Base-by-base conservation (phyloP, 2,113 vertebrate genomes). In the Neopipo cinnamomea region DNA sequence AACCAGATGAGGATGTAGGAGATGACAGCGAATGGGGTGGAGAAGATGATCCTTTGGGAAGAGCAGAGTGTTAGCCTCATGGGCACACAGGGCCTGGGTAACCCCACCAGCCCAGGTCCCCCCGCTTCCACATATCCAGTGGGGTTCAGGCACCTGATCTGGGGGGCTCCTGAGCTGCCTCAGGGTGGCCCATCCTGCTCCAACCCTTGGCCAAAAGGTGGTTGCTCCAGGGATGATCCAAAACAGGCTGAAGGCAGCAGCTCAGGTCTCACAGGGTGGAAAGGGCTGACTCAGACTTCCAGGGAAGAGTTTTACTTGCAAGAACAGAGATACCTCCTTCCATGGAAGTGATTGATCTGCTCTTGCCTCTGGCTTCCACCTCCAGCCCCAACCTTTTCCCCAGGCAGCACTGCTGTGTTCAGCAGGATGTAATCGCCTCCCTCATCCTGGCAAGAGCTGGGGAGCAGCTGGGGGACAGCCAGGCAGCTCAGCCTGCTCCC, bases 1-100 rank as follows among this genome's bases (percentile, higher is more conserved):
- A 98, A 99, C 99, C 99, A 99, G 93, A 99, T 98, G 81, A 99
- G 97, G 93, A 99, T 98, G 96, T 99, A 99, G 70, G 98, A 98
- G 33, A 98, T 92, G 61, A 99, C 97, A 2, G 99, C 99, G 14
- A 99, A 98, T 0, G 99, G 99, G 2, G 99, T 99, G 24, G 99
- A 99, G 52, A 98, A 92, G 87, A 99, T 80, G 89, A 99, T 99
- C 99, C 99, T 99, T 76, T 70, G 85, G 88, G 83, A 92, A 92
- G 25, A 46, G 72, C 7, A 44, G 25, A 35, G 24, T 0, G 12
- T 86, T 35, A 89, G 56, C 44, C 24, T 25, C 1, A 0, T 1
- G 4, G 9, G 41, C 35, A 37, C 5, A 1, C 5, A 12, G 53
- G 2, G 1, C n/a, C 70, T 18, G 18, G 39, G 71, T 41, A 49